Conservation (phyloP, 1,140 invertebrate species). For the Eupristina koningsbergeri region DNA sequence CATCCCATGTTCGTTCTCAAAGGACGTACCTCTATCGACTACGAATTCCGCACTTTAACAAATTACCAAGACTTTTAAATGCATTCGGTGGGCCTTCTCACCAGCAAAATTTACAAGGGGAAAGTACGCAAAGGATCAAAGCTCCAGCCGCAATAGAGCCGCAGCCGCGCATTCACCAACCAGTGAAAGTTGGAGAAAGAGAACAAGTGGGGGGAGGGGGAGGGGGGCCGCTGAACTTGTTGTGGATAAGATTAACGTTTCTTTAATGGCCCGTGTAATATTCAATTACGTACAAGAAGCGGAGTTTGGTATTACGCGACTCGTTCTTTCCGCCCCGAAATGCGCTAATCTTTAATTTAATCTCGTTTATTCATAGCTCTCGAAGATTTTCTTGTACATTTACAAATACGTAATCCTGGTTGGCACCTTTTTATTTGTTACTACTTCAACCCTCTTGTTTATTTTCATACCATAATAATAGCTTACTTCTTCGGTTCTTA, state of each 20-base stretch:
- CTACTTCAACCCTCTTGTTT: too few species aligned
- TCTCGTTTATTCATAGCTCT: background rate
- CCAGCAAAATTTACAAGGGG: too few species aligned
- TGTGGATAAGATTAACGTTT: constrained; percentile 73
- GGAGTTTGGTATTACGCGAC: too few species aligned
- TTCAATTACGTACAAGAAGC: constrained; percentile 67
- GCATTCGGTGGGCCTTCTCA: constrained; percentile 51
- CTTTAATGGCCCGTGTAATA: constrained; percentile 74
- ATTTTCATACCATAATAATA: too few species aligned
- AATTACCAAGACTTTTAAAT: constrained; percentile 59
- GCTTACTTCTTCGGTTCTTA: too few species aligned
- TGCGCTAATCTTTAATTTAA: constrained; percentile 51
- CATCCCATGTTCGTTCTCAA: too few species aligned
- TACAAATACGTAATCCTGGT: background rate
- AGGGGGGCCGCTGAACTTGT: constrained; percentile 66
- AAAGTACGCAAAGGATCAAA: too few species aligned
- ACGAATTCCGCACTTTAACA: constrained; percentile 69
- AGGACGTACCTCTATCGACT: constrained; percentile 13
- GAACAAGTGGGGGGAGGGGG: constrained; percentile 1
- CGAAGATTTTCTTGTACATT: too few species aligned
- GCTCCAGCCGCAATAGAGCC: constrained; percentile 34
- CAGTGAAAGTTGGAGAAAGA: background rate
- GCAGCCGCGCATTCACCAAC: background rate
- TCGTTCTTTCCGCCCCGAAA: constrained; percentile 32
- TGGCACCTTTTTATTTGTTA: background rate